Evolutionary conservation across 2,888 invertebrate genomes (phyloP).

Genomic region (Leucophenga maculata): DNA sequence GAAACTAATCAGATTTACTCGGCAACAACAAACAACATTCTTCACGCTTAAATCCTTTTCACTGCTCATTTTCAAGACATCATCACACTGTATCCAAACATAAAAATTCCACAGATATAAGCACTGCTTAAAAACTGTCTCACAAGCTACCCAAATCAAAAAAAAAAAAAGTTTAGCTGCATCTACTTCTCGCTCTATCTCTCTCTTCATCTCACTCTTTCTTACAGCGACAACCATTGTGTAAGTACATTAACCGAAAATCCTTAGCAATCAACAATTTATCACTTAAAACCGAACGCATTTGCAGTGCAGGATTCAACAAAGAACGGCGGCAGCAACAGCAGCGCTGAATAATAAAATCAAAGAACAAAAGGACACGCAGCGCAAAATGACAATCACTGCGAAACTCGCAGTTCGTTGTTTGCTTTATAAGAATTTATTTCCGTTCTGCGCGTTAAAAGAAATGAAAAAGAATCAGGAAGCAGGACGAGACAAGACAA

Average conservation of each 20-base stretch:
- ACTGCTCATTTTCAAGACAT: too few relatives aligned
- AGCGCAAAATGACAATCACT: not conserved
- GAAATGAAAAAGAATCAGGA: conserved; percentile 34
- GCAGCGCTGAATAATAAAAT: not conserved
- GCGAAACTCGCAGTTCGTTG: conserved; percentile 27
- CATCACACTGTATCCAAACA: too few relatives aligned
- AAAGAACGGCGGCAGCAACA: not conserved
- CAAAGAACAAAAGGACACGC: not conserved
- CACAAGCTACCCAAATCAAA: too few relatives aligned
- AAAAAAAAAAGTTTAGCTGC: too few relatives aligned
- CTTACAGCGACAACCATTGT: too few relatives aligned
- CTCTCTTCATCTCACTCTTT: too few relatives aligned
- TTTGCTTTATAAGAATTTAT: conserved; percentile 43
- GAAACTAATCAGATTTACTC: too few relatives aligned
- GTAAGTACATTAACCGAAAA: conserved; percentile 43
- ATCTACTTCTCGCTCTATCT: too few relatives aligned
- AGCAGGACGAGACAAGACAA: conserved; percentile 25
- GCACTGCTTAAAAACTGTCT: too few relatives aligned
- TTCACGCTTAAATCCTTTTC: too few relatives aligned
- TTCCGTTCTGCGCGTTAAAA: conserved; percentile 40
- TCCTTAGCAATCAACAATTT: conserved; percentile 61
- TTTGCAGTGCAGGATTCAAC: conserved; percentile 38
- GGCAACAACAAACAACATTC: too few relatives aligned
- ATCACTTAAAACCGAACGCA: conserved; percentile 43
- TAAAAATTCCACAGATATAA: too few relatives aligned